These are phyloP conservation scores for Gambusia yucatana DNA, from an alignment of 2,797 vertebrate genomes.

Conservation along the genomic window DNA sequence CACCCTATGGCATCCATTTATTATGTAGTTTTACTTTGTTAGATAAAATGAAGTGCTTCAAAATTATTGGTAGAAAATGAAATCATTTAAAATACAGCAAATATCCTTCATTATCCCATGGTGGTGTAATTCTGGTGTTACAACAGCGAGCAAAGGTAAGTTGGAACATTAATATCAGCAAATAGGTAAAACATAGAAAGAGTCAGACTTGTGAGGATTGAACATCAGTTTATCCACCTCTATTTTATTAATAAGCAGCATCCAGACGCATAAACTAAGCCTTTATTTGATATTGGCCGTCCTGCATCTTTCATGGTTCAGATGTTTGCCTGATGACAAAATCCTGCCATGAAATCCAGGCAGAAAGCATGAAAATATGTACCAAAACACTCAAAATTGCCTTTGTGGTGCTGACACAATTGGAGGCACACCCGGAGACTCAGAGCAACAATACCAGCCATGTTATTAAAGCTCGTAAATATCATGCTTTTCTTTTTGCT, in stretches of 20 bases:
- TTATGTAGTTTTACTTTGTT: background rate
- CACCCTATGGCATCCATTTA: background rate
- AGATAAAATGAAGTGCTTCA: background rate
- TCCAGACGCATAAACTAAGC: background rate
- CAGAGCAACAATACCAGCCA: background rate
- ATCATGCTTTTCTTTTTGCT: background rate
- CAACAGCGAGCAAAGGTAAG: background rate
- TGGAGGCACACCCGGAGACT: background rate
- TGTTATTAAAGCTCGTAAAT: constrained; percentile 2
- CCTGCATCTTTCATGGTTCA: background rate
- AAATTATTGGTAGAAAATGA: background rate
- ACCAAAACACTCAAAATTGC: background rate
- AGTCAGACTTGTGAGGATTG: background rate
- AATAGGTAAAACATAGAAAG: background rate
- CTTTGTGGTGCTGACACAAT: constrained; percentile 3
- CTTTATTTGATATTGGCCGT: background rate
- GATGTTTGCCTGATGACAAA: background rate
- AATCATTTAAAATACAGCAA: background rate
- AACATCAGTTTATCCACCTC: background rate
- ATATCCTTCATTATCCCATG: background rate
- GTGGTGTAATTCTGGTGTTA: background rate
- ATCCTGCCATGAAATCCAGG: background rate
- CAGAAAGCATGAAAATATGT: background rate
- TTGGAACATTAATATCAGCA: background rate
- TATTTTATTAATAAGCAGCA: background rate